Conservation (phyloP, 2,888 invertebrate species). For the Neuroscelio doddi region DNA sequence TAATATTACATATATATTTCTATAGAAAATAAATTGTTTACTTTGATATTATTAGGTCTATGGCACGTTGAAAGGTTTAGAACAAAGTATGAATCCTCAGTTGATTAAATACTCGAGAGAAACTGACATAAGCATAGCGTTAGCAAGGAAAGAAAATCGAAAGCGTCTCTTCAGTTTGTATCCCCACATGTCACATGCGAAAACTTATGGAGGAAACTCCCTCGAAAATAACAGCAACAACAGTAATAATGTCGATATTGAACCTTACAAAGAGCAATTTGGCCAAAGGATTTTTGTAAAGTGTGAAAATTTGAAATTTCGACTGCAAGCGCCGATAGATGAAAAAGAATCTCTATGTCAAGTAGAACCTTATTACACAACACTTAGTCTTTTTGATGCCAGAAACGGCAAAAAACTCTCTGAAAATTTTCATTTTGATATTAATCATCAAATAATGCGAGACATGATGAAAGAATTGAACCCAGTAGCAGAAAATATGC, state of each 20-base stretch:
- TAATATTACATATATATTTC: background rate
- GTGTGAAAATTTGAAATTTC: conserved; percentile 88
- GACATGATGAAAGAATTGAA: conserved; percentile 75
- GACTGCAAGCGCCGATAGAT: conserved; percentile 86
- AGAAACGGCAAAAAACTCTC: conserved; percentile 89
- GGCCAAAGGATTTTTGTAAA: conserved; percentile 88
- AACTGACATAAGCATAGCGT: conserved; percentile 89
- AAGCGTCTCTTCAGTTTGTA: conserved; percentile 85
- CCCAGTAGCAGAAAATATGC: conserved; percentile 73
- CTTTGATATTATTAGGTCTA: conserved; percentile 72
- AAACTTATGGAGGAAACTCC: conserved; percentile 52
- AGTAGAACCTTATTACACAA: conserved; percentile 95
- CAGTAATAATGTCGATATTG: conserved; percentile 74
- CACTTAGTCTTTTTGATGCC: conserved; percentile 91
- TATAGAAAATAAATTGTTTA: background rate
- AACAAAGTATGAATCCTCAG: conserved; percentile 94
- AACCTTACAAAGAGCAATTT: conserved; percentile 88
- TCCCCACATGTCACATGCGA: conserved; percentile 74
- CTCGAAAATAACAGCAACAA: conserved; percentile 75
- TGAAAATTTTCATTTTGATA: conserved; percentile 93
- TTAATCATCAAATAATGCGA: conserved; percentile 83
- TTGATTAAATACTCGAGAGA: conserved; percentile 92
- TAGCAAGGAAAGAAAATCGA: conserved; percentile 85
- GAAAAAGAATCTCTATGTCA: conserved; percentile 84
- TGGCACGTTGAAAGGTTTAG: conserved; percentile 89